Evolutionary conservation across 2,888 invertebrate genomes (phyloP).

Genomic region (Azorinus chamasolen): DNA sequence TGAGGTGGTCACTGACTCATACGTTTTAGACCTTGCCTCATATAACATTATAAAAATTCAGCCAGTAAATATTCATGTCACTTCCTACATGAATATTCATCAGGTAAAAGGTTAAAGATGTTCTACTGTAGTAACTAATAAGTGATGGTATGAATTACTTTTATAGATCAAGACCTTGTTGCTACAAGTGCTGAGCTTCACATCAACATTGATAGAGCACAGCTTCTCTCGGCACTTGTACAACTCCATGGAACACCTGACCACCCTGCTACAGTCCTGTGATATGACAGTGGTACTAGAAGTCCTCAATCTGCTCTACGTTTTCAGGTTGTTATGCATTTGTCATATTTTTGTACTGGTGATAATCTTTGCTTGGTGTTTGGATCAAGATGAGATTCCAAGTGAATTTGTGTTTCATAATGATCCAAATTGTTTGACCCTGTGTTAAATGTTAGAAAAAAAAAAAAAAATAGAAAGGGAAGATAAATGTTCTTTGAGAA

Average conservation of each 20-base stretch:
- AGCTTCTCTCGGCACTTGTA: slow-evolving; percentile 95
- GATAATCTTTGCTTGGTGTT: background rate
- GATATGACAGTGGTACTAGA: slow-evolving; percentile 94
- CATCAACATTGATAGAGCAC: slow-evolving; percentile 94
- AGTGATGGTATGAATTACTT: too few species aligned
- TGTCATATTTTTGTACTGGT: background rate
- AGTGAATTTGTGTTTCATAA: background rate
- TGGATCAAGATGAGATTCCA: background rate
- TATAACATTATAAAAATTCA: too few species aligned
- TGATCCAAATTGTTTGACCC: background rate
- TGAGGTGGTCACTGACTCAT: too few species aligned
- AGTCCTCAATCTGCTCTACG: slow-evolving; percentile 94
- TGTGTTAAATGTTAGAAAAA: too few species aligned
- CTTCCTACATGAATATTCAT: too few species aligned
- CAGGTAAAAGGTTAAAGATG: too few species aligned
- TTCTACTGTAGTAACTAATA: too few species aligned
- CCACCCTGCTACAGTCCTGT: slow-evolving; percentile 92
- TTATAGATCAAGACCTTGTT: slow-evolving; percentile 91
- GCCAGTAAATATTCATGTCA: too few species aligned
- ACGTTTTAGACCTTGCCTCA: too few species aligned
- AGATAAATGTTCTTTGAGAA: too few species aligned
- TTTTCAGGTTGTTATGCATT: slow-evolving; percentile 88
- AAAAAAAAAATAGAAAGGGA: too few species aligned
- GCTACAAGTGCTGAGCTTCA: slow-evolving; percentile 92
- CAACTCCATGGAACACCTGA: slow-evolving; percentile 95